phyloP scores from a whole-genome alignment of 1,140 invertebrate genomes.

The Oncopeltus fasciatus region DNA sequence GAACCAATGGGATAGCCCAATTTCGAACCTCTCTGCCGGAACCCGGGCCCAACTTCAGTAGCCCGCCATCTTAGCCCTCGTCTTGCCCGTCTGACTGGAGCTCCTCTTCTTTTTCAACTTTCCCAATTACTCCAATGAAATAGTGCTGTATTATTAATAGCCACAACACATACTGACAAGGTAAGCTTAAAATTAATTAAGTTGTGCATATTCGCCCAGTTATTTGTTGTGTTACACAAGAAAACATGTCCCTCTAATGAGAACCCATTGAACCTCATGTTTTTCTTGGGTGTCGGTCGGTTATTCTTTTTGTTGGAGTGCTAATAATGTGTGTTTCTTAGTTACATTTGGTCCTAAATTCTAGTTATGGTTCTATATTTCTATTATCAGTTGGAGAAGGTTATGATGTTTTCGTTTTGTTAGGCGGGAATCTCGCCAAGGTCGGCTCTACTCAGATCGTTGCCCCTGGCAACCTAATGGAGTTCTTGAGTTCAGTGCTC shows the following conservation, averaged over 20 bases:
- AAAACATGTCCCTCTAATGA: not conserved
- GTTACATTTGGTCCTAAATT: not conserved
- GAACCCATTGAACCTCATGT: not conserved
- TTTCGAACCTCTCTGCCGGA: not conserved
- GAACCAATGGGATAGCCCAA: not conserved
- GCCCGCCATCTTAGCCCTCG: slow-evolving; percentile 3
- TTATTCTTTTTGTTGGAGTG: not conserved
- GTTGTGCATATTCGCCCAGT: not conserved
- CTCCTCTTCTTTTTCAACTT: not conserved
- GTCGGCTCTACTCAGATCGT: slow-evolving; percentile 3
- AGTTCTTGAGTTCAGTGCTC: slow-evolving; percentile 2
- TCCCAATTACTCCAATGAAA: not conserved
- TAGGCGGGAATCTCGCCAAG: slow-evolving; percentile 7
- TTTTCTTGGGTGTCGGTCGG: not conserved
- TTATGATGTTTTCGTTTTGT: slow-evolving; percentile 10
- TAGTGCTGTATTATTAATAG: not conserved
- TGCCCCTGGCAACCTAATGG: slow-evolving; percentile 9
- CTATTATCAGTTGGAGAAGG: slow-evolving; percentile 1
- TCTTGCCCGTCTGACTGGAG: not conserved
- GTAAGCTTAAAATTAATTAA: not conserved
- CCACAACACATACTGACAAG: not conserved
- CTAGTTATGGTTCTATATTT: not conserved
- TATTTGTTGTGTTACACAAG: not conserved
- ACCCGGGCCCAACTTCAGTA: not conserved
- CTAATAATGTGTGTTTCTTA: not conserved